These are phyloP conservation scores for human (Homo sapiens) DNA, from an alignment of 2,113 vertebrate species.

Conservation along the genomic window GRCh38 chr13:23679001-23679500, in stretches of 20 bases:
- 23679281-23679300: not conserved
- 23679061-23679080: not conserved
- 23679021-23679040: not conserved
- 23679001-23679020: accelerated
- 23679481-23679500: not conserved
- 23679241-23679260: not conserved
- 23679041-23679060: not conserved
- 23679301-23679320: not conserved
- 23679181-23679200: not conserved
- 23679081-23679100: not conserved
- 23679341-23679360: not conserved
- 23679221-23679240: not conserved
- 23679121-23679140: not conserved
- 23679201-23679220: not conserved
- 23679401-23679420: accelerated
- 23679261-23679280: not conserved
- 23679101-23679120: not conserved
- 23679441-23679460: not conserved
- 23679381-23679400: not conserved
- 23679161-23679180: not conserved
- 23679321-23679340: slow-evolving; percentile 14
- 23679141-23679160: slow-evolving; percentile 11
- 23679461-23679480: not conserved
- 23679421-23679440: accelerated
- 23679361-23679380: not conserved